Base-by-base conservation (phyloP, 2,797 vertebrate species). In the Sebastes kiyomatsui region DNA sequence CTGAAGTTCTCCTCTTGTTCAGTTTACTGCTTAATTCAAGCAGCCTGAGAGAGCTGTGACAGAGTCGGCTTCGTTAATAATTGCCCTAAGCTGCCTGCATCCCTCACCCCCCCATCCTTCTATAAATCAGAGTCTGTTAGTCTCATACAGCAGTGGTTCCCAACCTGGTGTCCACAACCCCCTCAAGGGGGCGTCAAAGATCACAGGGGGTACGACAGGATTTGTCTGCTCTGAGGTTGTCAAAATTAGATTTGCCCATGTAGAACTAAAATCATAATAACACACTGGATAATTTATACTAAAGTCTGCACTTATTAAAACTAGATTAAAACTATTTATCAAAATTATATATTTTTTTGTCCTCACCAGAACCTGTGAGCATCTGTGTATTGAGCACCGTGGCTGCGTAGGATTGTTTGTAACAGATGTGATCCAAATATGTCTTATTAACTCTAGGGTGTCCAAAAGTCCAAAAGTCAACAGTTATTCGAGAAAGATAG, bases 51-150 rank as follows among this genome's bases (percentile, higher is more conserved):
- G 75, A 86, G 72, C 77, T 49, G 68, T 56, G 60, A 10, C 69
- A 70, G 67, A 79, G 25, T 91, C 69, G 73, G 55, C 80, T 88
- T 80, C 65, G 82, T 85, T 77, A 80, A 84, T 86, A 81, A 83
- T 75, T 79, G 59, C 80, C 81, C 52, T 65, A 78, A 82, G 73
- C 87, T 55, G 58, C 82, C 80, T 81, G 79, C 62, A 68, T 23
- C 22, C 56, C 25, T 8, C 13, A 28, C 22, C n/a, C 8, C 27
- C 35, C 7, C 56, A n/a, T n/a, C 70, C 54, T 49, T n/a, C 72
- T 72, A 32, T 79, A 77, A 80, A 91, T 89, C 87, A 82, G 60
- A 32, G 55, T 69, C 87, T 61, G 72, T 89, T 87, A 88, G 84
- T 23, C 62, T 42, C 62, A 42, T n/a, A n/a, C 20, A 20, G 49